Base-by-base conservation (phyloP, 2,797 vertebrate species). In the Pelodytes ibericus region DNA sequence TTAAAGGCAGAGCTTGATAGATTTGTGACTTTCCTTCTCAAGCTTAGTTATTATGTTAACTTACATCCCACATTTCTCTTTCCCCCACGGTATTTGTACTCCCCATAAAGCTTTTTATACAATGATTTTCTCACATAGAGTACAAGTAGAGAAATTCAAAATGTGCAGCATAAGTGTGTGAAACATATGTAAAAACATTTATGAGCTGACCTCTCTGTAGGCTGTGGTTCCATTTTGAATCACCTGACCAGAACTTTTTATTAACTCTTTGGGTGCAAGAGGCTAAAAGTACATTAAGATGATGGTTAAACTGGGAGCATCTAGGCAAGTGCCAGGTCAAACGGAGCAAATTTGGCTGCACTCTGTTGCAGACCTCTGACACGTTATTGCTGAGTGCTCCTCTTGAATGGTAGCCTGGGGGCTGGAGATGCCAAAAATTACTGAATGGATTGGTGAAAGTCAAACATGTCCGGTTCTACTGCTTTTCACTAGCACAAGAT, bases 381-480 rank as follows among this genome's bases (percentile, higher is more conserved):
- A 51, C 31, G 44, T 25, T 36, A 73, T 24, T 66, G 24, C 64
- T 57, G 30, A 13, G 33, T 49, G 57, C 15, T 4, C 8, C 18
- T 39, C 39, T 24, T 66, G 20, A 44, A 51, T 29, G 26, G 61
- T 66, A 59, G 62, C 56, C 65, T 7, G 2, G 65, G 53, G 74
- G 74, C 39, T 49, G n/a, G 29, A 15, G 71, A 57, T 25, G 33
- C 9, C 20, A 25, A 10, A n/a, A 39, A 30, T 39, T 59, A 64
- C 22, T 29, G 39, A 26, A n/a, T 39, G 67, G 4, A 53, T 69
- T 69, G 29, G 41, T 69, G 58, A 75, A 68, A 68, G 29, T 70
- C 31, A 30, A 39, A 70, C 29, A 39, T 6, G 18, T 60, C 26
- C 24, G n/a, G 16, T 53, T 69, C 18, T 63, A 29, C 24, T 18